Base-by-base conservation (phyloP, 2,888 invertebrate species). In the Ctenicera cuprea region DNA sequence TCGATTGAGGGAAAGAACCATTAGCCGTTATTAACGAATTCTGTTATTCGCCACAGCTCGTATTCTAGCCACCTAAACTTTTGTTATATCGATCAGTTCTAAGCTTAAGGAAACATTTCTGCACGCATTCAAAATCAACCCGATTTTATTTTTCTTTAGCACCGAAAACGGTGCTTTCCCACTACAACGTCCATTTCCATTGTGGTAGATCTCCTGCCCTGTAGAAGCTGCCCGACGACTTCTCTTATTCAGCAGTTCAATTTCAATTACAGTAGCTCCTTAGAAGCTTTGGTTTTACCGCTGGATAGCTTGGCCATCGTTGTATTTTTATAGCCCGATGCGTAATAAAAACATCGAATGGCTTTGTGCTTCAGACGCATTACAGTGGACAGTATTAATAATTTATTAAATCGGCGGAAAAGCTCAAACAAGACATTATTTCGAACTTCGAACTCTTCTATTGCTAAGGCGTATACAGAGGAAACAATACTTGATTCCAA, bases 361-460 rank as follows among this genome's bases (percentile, higher is more conserved):
- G 70, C 68, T 61, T 57, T 54, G 54, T 54, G 54, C 54, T 33
- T 12, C 30, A 54, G 70, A 71, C 70, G 65, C 71, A 71, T 73
- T 73, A 64, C 57, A 52, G 69, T 57, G 64, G 73, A 70, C 73
- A 70, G 57, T 74, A 74, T 74, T 71, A 71, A 74, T 74, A 74
- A 74, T 71, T 74, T 74, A 74, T 74, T 70, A 71, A 54, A 54
- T 41, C 69, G 67, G 38, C 45, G 48, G 43, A 73, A 73, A 69
- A 69, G 64, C 57, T 41, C 37, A 43, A 33, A 48, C 16, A 63
- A 63, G 30, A 48, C 52, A 54, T 66, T 66, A 20, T 22, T 54
- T 14, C 33, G 54, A 54, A 54, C 37, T 54, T 14, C 33, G 54
- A 54, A 54, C 33, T 54, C 4, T 18, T 48, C 14, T 26, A 50